phyloP scores from a whole-genome alignment of 2,888 invertebrate species.

The Crocallis elinguaria region DNA sequence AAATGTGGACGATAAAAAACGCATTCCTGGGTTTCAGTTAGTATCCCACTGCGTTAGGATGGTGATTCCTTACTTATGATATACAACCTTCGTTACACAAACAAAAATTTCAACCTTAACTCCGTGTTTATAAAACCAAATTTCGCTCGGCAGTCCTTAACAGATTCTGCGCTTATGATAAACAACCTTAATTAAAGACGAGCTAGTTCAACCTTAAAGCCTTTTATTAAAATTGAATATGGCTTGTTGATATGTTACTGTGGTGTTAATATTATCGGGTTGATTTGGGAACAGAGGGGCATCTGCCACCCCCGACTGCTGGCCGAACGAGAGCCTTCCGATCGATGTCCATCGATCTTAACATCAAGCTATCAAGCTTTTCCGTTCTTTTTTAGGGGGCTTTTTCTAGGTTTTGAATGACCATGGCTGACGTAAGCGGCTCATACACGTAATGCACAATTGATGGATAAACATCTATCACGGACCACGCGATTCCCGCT shows the following conservation, averaged over 20 bases:
- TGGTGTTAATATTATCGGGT: constrained; percentile 51
- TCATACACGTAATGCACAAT: no score
- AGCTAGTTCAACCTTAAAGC: constrained; percentile 6
- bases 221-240: constrained; percentile 4
- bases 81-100: constrained; percentile 40
- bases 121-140: constrained; percentile 15
- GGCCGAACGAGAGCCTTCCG: constrained; percentile 49
- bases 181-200: constrained; percentile 7
- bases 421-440: no score
- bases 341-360: constrained; percentile 62
- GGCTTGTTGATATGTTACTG: constrained; percentile 21
- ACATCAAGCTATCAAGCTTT: constrained; percentile 37
- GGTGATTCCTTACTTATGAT: constrained; percentile 56
- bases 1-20: constrained; percentile 69
- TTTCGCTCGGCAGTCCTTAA: constrained; percentile 8
- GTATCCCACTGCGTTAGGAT: constrained; percentile 73
- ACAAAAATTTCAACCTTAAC: constrained; percentile 29
- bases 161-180: not conserved
- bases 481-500: no score
- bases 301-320: constrained; percentile 72
- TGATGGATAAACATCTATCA: no score
- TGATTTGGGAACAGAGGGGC: constrained; percentile 52
- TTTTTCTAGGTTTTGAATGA: constrained; percentile 3
- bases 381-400: constrained; percentile 26
- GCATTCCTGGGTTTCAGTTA: constrained; percentile 62